These are phyloP conservation scores for Zaprionus kolodkinae DNA, from an alignment of 1,140 invertebrate genomes.

Conservation along the genomic window DNA sequence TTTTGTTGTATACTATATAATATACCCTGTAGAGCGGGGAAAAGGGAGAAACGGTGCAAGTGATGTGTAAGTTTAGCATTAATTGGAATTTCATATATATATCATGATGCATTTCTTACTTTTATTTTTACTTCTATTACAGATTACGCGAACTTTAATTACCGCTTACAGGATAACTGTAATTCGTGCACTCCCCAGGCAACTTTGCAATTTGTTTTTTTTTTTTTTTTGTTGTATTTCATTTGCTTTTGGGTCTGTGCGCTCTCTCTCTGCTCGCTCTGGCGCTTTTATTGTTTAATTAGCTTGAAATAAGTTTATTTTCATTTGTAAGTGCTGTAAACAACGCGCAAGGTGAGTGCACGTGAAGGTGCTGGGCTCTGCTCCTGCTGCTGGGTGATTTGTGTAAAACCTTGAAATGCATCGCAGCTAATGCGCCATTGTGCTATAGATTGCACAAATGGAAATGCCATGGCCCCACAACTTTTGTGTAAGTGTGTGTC, in stretches of 20 bases:
- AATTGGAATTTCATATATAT: too few relatives aligned
- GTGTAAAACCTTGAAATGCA: slow-evolving; percentile 72
- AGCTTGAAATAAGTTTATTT: slow-evolving; percentile 82
- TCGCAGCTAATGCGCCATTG: slow-evolving; percentile 50
- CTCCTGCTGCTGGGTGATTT: slow-evolving; percentile 54
- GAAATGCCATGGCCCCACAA: slow-evolving; percentile 12
- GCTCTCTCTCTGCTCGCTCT: slow-evolving; percentile 23
- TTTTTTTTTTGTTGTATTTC: slow-evolving; percentile 28
- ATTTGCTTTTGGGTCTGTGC: slow-evolving; percentile 54
- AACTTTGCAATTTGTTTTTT: slow-evolving; percentile 28
- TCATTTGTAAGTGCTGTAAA: slow-evolving; percentile 76
- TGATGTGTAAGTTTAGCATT: too few relatives aligned
- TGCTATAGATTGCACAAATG: slow-evolving; percentile 43
- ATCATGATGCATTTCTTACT: too few relatives aligned
- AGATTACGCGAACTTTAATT: background rate
- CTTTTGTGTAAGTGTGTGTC: background rate
- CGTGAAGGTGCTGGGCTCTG: slow-evolving; percentile 16
- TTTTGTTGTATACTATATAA: background rate
- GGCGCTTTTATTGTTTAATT: slow-evolving; percentile 79
- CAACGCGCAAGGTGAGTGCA: slow-evolving; percentile 54
- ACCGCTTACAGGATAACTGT: slow-evolving; percentile 11
- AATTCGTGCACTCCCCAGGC: too few relatives aligned
- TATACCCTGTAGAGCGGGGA: slow-evolving; percentile 6
- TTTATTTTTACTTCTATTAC: too few relatives aligned
- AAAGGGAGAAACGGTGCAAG: background rate